Evolutionary conservation across 1,140 invertebrate genomes (phyloP), one percentile per base, ranked within the genome.

Genomic region (Psix sp.): DNA sequence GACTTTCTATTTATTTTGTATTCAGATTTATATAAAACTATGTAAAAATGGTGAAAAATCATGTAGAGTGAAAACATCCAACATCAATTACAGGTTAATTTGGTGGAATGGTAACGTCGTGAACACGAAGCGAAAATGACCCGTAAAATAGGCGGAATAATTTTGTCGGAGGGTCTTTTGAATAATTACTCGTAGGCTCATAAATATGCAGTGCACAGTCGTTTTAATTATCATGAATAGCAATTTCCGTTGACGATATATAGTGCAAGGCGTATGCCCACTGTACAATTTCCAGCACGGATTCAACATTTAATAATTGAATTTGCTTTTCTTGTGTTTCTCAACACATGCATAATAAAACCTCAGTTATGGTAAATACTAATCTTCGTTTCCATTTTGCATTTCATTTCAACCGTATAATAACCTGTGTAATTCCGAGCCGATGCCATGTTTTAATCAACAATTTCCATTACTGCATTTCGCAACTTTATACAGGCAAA

Each of bases 191-290:
- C 54, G 60, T 17, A 17, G 40, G 54, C 52, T 63, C 79, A 84
- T 84, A 76, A 84, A 84, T 84, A 77, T 72, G 46, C 76, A 82
- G 74, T 68, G 57, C 57, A 33, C 48, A 74, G 70, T 73, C 80
- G 74, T 80, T 82, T 84, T 80, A 82, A 84, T 82, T 83, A 83
- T 78, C 80, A 78, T 79, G 72, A 74, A 78, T 83, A 82, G 79
- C 81, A 80, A 83, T 76, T 76, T 76, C 52, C 63, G 63, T 43
- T 68, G 36, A 59, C 59, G 63, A 46, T 68, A 54, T 39, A 68
- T 45, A 63, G 52, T 51, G 15, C 29, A 38, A 57, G 38, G 14
- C 15, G 45, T 17, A 26, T 14, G 29, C 20, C n/a, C 43, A 29
- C n/a, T 35, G 29, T 39, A 36, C 54, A 45, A 65, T 66, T 66